Conservation (phyloP, 1,140 invertebrate genomes). For the Aphelinus certus region DNA sequence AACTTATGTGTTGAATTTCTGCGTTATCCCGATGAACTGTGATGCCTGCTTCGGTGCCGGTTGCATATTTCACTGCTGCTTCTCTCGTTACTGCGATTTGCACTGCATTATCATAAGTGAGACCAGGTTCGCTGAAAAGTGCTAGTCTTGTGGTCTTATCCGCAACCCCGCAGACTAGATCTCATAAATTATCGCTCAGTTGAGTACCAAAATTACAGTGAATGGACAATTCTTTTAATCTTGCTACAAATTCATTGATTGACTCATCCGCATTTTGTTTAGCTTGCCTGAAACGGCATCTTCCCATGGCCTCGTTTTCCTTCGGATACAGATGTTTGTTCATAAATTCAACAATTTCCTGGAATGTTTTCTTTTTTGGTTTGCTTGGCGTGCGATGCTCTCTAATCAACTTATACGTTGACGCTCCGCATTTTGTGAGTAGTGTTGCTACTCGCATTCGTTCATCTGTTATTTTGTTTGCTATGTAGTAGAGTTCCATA, state of each 20-base stretch:
- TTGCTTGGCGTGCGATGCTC: slow-evolving; percentile 47
- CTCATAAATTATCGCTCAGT: slow-evolving; percentile 26
- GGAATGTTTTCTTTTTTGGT: slow-evolving; percentile 43
- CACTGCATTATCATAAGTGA: slow-evolving; percentile 24
- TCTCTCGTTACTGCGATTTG: slow-evolving; percentile 24
- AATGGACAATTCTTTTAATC: slow-evolving; percentile 45
- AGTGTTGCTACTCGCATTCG: slow-evolving; percentile 45
- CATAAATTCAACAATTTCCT: slow-evolving; percentile 43
- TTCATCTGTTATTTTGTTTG: slow-evolving; percentile 44
- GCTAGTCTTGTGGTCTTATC: slow-evolving; percentile 27
- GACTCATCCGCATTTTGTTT: slow-evolving; percentile 45
- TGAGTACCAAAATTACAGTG: slow-evolving; percentile 37
- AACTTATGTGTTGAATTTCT: too few species aligned
- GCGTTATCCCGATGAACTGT: too few species aligned
- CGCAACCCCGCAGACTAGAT: slow-evolving; percentile 28
- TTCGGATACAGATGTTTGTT: slow-evolving; percentile 47
- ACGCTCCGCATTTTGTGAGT: slow-evolving; percentile 46
- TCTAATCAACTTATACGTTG: slow-evolving; percentile 48
- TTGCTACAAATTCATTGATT: slow-evolving; percentile 46
- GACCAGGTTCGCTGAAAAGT: slow-evolving; percentile 19
- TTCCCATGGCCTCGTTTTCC: slow-evolving; percentile 48
- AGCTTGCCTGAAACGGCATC: slow-evolving; percentile 50
- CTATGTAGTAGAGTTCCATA: slow-evolving; percentile 47
- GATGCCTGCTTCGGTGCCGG: background rate
- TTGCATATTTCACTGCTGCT: slow-evolving; percentile 22